These are phyloP conservation scores for Triplophysa tibetana DNA, from an alignment of 2,113 vertebrate genomes.

Conservation along the genomic window DNA sequence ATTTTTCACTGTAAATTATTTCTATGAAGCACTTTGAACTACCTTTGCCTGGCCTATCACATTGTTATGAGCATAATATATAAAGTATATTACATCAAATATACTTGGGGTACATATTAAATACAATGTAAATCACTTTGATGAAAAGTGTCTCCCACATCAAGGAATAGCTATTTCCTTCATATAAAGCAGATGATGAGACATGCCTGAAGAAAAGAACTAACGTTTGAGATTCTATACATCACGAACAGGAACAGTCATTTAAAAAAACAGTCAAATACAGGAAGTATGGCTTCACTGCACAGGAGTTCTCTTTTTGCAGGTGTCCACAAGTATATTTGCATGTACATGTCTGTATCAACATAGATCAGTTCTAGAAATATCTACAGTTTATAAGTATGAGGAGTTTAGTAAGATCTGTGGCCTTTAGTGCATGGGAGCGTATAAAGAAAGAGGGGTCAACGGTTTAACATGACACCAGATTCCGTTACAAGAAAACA, in stretches of 20 bases:
- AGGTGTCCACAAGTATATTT: slow-evolving; percentile 3
- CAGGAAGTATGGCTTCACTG: slow-evolving; percentile 23
- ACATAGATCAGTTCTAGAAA: neutral
- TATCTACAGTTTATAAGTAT: neutral
- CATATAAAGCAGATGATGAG: neutral
- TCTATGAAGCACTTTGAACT: too few species aligned
- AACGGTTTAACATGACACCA: neutral
- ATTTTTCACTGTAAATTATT: too few species aligned
- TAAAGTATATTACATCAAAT: too few species aligned
- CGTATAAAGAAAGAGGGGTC: too few species aligned
- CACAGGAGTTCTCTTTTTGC: slow-evolving; percentile 1
- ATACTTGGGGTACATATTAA: too few species aligned
- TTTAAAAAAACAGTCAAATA: neutral
- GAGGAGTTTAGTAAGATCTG: neutral
- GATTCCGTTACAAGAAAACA: neutral
- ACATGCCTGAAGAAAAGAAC: neutral
- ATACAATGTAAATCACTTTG: neutral
- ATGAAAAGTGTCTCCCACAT: neutral
- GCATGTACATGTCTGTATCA: neutral
- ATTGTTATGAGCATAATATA: too few species aligned
- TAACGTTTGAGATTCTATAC: neutral
- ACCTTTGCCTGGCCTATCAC: too few species aligned
- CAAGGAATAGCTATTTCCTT: slow-evolving; percentile 16
- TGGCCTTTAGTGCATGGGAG: neutral
- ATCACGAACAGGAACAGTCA: slow-evolving; percentile 7